Base-by-base conservation (phyloP, 2,888 invertebrate species). In the Diaperis boleti region DNA sequence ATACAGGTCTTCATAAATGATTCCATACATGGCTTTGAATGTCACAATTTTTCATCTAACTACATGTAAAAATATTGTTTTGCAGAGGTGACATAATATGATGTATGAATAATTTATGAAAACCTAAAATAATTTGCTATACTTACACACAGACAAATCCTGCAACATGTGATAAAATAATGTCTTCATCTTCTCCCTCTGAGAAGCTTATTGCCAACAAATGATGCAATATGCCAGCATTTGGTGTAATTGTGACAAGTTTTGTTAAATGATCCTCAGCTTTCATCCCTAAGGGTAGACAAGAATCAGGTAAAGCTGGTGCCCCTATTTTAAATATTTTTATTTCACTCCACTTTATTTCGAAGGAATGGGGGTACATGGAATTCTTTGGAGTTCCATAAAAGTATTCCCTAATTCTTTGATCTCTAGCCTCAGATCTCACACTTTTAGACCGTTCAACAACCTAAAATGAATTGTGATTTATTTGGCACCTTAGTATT, bases 271-370 rank as follows among this genome's bases (percentile, higher is more conserved):
- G 95, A 81, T 98, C 97, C 77, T 93, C 93, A 0, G 89, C 86
- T 75, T 94, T 94, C 95, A 97, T 97, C 47, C 98, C 98, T 60
- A 97, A 86, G 0, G 98, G 98, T 88, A 98, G 90, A 80, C 97
- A 96, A 1, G 97, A 97, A 76, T 94, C 95, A 0, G 98, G 98
- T 59, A 98, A 83, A 0, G 92, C 88, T 0, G 95, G 95, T 0
- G 96, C 96, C 7, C 97, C 96, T 74, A 98, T 94, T 87, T 97
- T 97, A 78, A 89, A 96, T 29, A 98, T 89, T 78, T 92, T 92
- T 6, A 97, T 85, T 71, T 97, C 96, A 1, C 87, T 83, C 86
- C 92, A 96, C 79, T 95, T 94, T 1, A 97, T 91, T 79, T 97
- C 96, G 80, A 96, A 96, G 0, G 95, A 95, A 79, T 96, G 96